phyloP scores from a whole-genome alignment of 2,797 vertebrate genomes.

The Poecilia picta region DNA sequence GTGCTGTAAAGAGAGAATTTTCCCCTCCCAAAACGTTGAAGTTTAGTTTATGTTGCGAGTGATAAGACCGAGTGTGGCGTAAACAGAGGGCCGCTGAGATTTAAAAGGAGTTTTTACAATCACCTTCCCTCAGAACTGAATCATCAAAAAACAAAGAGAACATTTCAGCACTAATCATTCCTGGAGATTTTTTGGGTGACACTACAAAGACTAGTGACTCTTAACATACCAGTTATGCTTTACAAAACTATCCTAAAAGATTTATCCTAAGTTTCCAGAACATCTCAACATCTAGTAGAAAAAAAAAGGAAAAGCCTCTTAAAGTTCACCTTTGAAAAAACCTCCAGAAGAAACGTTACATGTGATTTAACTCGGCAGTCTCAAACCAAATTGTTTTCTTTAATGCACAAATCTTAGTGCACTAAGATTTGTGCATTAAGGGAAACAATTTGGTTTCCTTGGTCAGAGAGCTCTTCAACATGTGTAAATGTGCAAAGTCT shows the following conservation, averaged over 20 bases:
- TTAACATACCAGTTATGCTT: neutral
- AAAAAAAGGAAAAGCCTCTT: neutral
- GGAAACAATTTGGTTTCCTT: too few species aligned
- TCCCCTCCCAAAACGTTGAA: neutral
- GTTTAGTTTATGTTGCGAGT: neutral
- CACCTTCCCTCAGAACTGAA: neutral
- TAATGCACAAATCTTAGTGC: neutral
- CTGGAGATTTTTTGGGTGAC: neutral
- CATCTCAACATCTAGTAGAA: neutral
- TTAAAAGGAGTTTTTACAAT: neutral
- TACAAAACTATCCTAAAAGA: neutral
- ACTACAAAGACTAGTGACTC: neutral
- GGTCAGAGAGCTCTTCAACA: neutral
- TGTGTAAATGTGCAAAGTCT: neutral
- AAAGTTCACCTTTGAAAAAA: neutral
- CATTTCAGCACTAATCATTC: neutral
- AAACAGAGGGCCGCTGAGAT: neutral
- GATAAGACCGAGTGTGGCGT: neutral
- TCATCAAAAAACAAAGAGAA: neutral
- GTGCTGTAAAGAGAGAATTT: neutral
- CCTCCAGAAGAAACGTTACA: neutral
- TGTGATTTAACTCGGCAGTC: neutral
- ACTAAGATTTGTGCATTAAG: too few species aligned
- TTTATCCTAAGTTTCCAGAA: neutral
- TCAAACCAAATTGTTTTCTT: neutral